Base-by-base conservation (phyloP, 2,113 vertebrate genomes). In the Oplegnathus fasciatus region DNA sequence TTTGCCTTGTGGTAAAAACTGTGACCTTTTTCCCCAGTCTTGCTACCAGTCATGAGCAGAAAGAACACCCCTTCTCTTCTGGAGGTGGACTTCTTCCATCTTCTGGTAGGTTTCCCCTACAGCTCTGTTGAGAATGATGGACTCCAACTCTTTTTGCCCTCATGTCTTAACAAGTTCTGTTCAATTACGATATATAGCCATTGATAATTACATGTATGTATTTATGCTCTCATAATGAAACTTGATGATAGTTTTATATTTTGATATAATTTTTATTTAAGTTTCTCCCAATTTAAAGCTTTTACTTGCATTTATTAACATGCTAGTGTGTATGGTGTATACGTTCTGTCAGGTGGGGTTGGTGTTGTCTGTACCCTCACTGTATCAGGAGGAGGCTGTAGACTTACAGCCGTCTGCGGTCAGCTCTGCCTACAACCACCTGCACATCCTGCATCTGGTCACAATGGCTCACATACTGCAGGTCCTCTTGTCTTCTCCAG, bases 391-490 rank as follows among this genome's bases (percentile, higher is more conserved):
- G 81, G 97, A 99, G 73, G 82, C 95, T 76, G 97, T 98, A 48
- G 96, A 97, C 70, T 94, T 99, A 54, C 97, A 98, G 37, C 98
- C 98, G 40, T 98, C 98, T 70, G 91, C 96, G 67, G 75, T 98
- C 88, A 98, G 98, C 87, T 96, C 97, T 61, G 96, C 97, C 58
- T 99, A 97, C 93, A 99, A 98, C 91, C 95, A 99, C 77, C 95
- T 99, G 79, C 96, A 99, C 94, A 96, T 99, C 93, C 94, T 99
- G 83, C 97, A 97, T 84, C 94, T 99, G 94, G 94, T 98, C 89
- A 99, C 97, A 20, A 96, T 99, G 97, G 97, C 97, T 60, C 98
- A 99, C 48, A 91, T 99, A 50, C 86, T 96, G 66, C 98, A 99
- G 94, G 95, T 99, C 0, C 91, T 99, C 69, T 78, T 99, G 73